Percentiles rank a stretch among this genome's conserved stretches.
Conservation (phyloP, 1,140 invertebrate genomes). For the Conopomorpha cramerella region DNA sequence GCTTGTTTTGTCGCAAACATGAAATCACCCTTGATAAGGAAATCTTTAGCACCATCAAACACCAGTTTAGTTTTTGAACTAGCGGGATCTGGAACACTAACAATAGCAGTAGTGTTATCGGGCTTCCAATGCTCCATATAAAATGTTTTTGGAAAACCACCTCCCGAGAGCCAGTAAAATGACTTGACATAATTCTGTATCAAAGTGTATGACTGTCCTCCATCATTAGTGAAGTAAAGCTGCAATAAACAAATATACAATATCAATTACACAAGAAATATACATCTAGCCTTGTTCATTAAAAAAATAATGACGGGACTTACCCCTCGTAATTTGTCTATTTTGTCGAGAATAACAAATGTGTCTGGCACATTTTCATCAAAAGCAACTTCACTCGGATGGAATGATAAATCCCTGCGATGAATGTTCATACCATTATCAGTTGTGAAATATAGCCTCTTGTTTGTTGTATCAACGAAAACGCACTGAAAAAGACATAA, state of each 20-base stretch:
- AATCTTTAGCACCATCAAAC: slow-evolving; percentile 75
- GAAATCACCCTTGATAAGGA: slow-evolving; percentile 81
- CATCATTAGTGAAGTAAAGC: slow-evolving; percentile 78
- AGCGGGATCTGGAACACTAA: slow-evolving; percentile 50
- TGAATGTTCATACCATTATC: slow-evolving; percentile 73
- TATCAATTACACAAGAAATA: too few relatives aligned
- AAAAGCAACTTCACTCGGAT: slow-evolving; percentile 76
- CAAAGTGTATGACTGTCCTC: slow-evolving; percentile 71
- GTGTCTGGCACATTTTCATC: slow-evolving; percentile 68
- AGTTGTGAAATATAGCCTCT: slow-evolving; percentile 75
- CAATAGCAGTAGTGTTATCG: slow-evolving; percentile 65
- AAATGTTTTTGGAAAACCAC: slow-evolving; percentile 56
- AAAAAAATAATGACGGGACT: too few relatives aligned
- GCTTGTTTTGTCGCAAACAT: slow-evolving; percentile 78
- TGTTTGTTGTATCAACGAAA: slow-evolving; percentile 80
- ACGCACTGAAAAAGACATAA: slow-evolving; percentile 70
- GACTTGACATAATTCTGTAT: slow-evolving; percentile 77
- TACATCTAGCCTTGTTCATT: too few relatives aligned
- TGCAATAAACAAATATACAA: slow-evolving; percentile 50
- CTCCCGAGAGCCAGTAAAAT: slow-evolving; percentile 70
- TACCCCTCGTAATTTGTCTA: too few relatives aligned
- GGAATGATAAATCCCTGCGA: slow-evolving; percentile 67
- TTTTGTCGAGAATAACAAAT: slow-evolving; percentile 74
- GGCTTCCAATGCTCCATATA: slow-evolving; percentile 75
- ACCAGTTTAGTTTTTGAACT: slow-evolving; percentile 53